phyloP scores from a whole-genome alignment of 37 sponge, comb jelly and placozoan species.

The Hexactinellida sp. region DNA sequence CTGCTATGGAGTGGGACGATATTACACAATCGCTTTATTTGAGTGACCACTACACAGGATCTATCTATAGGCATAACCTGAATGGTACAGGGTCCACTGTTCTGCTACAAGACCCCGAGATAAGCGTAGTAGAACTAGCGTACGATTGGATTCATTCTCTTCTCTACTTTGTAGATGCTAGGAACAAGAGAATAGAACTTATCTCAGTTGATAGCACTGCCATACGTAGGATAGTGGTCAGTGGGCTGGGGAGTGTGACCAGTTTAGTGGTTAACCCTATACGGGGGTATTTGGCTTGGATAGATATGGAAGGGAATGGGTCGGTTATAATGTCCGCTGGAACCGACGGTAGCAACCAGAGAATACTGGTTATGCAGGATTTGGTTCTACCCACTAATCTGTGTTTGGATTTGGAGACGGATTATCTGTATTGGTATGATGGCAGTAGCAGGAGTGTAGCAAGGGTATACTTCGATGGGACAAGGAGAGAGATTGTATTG shows the following conservation, averaged over 20 bases:
- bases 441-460: not conserved
- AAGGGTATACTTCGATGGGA: not conserved
- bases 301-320: not conserved
- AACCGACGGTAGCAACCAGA: not conserved
- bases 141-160: not conserved
- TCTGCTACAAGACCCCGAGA: not conserved
- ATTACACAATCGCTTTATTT: not conserved
- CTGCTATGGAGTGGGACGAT: not conserved
- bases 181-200: not conserved
- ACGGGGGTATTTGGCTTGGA: not conserved
- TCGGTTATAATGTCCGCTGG: not conserved
- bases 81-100: not conserved
- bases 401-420: not conserved
- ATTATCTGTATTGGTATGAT: not conserved
- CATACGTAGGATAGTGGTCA: not conserved
- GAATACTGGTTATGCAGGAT: not conserved
- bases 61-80: not conserved
- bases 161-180: not conserved
- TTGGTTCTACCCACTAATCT: not conserved
- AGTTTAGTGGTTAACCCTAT: not conserved
- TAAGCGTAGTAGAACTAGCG: not conserved
- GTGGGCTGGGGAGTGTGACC: not conserved
- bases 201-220: not conserved
- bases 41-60: not conserved
- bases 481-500: not conserved